Percentiles rank a stretch among this genome's conserved stretches.
Evolutionary conservation across 2,113 vertebrate species (phyloP).

Genomic region (Chamaetylas fuelleborni): DNA sequence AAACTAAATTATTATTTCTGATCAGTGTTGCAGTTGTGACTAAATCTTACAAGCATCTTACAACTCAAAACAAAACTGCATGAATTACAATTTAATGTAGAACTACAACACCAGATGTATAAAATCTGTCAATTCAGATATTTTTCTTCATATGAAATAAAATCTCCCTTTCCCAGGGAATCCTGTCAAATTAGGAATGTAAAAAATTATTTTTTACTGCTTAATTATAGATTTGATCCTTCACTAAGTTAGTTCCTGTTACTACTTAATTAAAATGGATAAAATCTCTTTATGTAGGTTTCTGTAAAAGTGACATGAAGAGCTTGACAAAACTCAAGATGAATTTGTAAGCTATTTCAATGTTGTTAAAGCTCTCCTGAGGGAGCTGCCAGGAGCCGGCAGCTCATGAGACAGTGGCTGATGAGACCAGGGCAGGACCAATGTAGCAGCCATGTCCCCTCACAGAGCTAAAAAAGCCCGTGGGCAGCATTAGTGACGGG

Average conservation of each 20-base stretch:
- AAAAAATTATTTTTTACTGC: neutral
- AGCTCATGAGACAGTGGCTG: neutral
- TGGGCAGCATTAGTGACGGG: neutral
- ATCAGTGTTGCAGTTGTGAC: neutral
- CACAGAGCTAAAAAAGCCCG: neutral
- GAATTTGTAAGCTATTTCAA: neutral
- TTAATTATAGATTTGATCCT: neutral
- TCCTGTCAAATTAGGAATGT: neutral
- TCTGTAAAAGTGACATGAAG: neutral
- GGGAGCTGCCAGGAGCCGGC: neutral
- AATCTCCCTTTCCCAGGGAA: neutral
- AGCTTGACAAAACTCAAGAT: neutral
- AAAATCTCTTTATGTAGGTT: neutral
- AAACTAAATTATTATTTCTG: slow-evolving; percentile 4
- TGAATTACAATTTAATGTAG: neutral
- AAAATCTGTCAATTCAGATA: neutral
- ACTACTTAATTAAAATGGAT: neutral
- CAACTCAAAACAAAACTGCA: neutral
- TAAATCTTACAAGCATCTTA: neutral
- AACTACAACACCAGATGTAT: neutral
- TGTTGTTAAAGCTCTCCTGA: neutral
- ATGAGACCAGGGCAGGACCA: neutral
- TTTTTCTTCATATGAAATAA: neutral
- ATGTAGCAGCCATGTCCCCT: neutral
- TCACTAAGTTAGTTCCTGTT: neutral